Evolutionary conservation across 1,140 invertebrate species (phyloP), one percentile per base, ranked within the genome.

Genomic region (Chlorops oryzae): DNA sequence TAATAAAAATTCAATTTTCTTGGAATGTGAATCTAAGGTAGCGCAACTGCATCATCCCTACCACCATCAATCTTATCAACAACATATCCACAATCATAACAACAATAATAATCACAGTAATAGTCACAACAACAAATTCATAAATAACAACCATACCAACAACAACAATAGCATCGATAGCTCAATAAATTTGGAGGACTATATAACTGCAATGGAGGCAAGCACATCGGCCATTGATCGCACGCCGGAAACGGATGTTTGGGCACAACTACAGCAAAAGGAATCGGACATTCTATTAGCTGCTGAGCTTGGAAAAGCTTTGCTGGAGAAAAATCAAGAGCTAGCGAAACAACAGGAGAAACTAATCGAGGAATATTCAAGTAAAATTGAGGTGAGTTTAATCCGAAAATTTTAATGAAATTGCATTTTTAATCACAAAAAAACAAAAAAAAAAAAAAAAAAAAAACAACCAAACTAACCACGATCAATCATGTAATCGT

Each of bases 301-400:
- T 1, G 94, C 94, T 1, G 92, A 97, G 72, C 75, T 98, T 25
- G 94, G 94, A 18, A 96, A 96, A 73, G 93, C 92, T 0, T 74
- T 98, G 39, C 76, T 98, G 45, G 92, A 96, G 60, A 90, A 91
- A 64, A 98, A 96, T 70, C 88, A 95, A 64, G 90, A 96, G 63
- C 75, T 97, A 43, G 88, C 85, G 53, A 82, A 84, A 53, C 87
- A 92, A 63, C 86, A 92, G 70, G 92, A 96, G 57, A 79, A 81
- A 42, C 74, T 90, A 10, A 78, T 85, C 3, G 92, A 96, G 61
- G 90, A 96, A 59, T 96, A 88, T 74, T 86, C 86, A n/a, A 82
- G 81, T 50, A 92, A 93, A 81, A 75, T 96, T 51, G 93, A 96
- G 88, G 94, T 96, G 68, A 83, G 79, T 75, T 13, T 13, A 42